Percentiles rank a stretch among this genome's conserved stretches.
These are phyloP conservation scores for Hippocampus zosterae DNA, from an alignment of 2,113 vertebrate species.

Conservation along the genomic window DNA sequence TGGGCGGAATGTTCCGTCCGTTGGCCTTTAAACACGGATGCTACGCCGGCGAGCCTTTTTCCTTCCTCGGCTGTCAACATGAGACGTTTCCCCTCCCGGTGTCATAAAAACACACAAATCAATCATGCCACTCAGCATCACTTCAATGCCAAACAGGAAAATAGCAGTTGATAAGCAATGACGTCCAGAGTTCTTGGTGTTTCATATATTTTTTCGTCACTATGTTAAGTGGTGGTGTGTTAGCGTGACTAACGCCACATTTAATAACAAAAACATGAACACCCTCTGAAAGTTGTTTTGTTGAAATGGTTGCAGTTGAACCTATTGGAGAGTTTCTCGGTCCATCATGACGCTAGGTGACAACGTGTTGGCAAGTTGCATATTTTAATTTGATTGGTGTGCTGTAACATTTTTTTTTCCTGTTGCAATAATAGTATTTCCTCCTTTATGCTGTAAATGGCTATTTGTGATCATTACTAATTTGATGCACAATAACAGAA, in stretches of 20 bases:
- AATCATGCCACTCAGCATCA: neutral
- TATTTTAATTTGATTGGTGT: too few species aligned
- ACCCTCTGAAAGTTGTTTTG: neutral
- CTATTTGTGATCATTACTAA: too few species aligned
- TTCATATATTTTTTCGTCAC: neutral
- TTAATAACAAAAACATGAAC: neutral
- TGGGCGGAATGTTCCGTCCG: slow-evolving; percentile 18
- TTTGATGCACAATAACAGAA: too few species aligned
- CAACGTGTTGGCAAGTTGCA: too few species aligned
- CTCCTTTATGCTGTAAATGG: too few species aligned
- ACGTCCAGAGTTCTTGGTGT: neutral
- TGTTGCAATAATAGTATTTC: too few species aligned
- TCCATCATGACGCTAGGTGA: too few species aligned
- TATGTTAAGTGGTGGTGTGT: neutral
- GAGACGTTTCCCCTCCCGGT: slow-evolving; percentile 39
- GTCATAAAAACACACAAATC: slow-evolving; percentile 7
- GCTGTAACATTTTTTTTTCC: too few species aligned
- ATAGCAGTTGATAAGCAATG: neutral
- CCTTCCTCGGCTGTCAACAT: slow-evolving; percentile 30
- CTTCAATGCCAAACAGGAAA: slow-evolving; percentile 35
- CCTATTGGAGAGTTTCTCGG: too few species aligned
- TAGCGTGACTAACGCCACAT: neutral
- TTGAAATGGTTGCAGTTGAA: neutral
- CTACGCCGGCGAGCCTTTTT: slow-evolving; percentile 13
- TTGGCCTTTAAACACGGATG: slow-evolving; percentile 18